Evolutionary conservation across 2,797 vertebrate genomes (phyloP), one percentile per base, ranked within the genome.

Genomic region (Coranthus polyacanthus): DNA sequence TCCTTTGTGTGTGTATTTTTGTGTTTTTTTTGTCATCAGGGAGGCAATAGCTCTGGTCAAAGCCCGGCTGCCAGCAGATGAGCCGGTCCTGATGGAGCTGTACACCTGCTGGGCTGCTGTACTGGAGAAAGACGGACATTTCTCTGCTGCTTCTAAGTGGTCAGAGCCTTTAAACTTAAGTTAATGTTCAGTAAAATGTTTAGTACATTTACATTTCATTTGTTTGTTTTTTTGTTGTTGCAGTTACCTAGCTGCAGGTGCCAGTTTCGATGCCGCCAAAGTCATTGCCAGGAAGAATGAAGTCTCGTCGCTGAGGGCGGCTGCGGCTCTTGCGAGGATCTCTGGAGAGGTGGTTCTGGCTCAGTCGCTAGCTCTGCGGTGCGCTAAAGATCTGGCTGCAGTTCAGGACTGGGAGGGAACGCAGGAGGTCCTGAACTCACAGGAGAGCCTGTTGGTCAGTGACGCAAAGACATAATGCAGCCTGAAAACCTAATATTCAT

Each of bases 101-200:
- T 98, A 96, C 87, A 92, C 86, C 39, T 90, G 81, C 65, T 99
- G 98, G 97, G 97, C 96, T 4, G 80, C 94, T 0, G n/a, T 94
- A 24, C 90, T 99, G 47, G 98, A 99, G 85, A 97, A 92, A 44
- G 97, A 97, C 2, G 98, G 98, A 3, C 98, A 99, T 80, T 96
- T 98, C 37, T 93, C 96, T 9, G 89, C 95, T 15, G 96, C 98
- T 0, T 96, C 98, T 37, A 99, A 99, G 84, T 99, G 98, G 98
- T 98, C 85, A 88, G 57, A 53, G 6, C 12, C 10, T 22, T 53
- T n/a, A 10, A 21, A 15, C 34, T 12, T 5, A 8, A 36, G 12
- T 36, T 6, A 10, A 36, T 5, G 34, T 36, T 36, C 3, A 36
- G 34, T n/a, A n/a, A 4, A 12, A 4, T 12, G 37, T 38, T 38